Evolutionary conservation across 2,797 vertebrate genomes (phyloP).

Genomic region (Chelonia mydas): DNA sequence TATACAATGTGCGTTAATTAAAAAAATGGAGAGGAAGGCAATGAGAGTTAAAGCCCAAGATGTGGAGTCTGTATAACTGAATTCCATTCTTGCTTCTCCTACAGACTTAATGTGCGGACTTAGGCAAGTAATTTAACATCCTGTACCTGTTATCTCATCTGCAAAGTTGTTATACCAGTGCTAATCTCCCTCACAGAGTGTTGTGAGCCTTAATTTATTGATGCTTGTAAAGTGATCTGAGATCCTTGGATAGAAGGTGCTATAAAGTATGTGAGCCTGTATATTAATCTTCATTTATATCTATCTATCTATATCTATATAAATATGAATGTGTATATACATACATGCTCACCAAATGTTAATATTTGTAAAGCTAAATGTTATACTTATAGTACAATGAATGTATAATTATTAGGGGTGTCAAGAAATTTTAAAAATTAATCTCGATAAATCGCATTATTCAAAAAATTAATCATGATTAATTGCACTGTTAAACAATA

Average conservation of each 20-base stretch:
- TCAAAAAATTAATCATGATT: no score
- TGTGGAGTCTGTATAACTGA: neutral
- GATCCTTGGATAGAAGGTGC: accelerated
- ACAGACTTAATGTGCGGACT: neutral
- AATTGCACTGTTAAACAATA: no score
- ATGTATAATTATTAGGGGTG: no score
- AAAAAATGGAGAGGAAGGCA: neutral
- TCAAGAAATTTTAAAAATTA: no score
- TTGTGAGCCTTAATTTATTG: neutral
- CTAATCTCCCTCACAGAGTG: neutral
- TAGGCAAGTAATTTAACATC: neutral
- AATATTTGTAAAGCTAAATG: neutral
- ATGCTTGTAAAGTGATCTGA: neutral
- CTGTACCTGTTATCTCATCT: accelerated
- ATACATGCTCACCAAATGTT: accelerated
- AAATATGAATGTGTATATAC: accelerated
- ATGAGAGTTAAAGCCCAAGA: neutral
- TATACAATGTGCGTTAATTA: neutral
- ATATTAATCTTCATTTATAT: accelerated
- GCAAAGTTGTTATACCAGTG: neutral
- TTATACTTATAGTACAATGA: no score
- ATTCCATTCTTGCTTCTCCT: neutral
- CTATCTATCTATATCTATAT: no score
- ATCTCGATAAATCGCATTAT: no score
- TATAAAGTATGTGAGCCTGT: neutral